Evolutionary conservation across 2,888 invertebrate genomes (phyloP).

Genomic region (Creontiades dilutus): DNA sequence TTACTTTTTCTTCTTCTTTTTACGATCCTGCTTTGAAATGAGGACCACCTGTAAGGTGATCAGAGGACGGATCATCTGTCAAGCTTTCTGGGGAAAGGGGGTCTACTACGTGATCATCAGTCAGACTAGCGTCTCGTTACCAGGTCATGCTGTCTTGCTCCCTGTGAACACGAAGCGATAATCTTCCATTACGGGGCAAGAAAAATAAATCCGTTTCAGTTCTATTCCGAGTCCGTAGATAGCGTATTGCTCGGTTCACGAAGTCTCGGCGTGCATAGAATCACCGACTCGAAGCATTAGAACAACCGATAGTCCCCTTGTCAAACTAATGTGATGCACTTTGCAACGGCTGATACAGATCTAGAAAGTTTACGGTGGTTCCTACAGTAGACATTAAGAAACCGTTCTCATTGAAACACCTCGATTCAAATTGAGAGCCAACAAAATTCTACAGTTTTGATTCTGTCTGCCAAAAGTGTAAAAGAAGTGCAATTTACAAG

Average conservation of each 20-base stretch:
- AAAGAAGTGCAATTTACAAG: no score
- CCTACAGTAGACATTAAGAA: no score
- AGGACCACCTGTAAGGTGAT: constrained; percentile 30
- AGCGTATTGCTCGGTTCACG: not conserved
- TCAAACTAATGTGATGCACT: no score
- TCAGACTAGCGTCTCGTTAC: constrained; percentile 31
- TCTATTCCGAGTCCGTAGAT: not conserved
- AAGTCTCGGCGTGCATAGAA: no score
- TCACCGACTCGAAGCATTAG: no score
- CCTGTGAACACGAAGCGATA: not conserved
- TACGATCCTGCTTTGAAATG: not conserved
- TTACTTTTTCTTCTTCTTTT: not conserved
- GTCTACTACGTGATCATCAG: constrained; percentile 11
- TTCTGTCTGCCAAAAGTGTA: no score
- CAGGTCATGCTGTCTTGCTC: constrained; percentile 14
- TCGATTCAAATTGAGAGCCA: no score
- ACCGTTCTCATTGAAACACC: no score
- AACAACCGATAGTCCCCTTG: no score
- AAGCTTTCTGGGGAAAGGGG: not conserved
- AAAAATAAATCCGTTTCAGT: not conserved
- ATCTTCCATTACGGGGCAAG: not conserved
- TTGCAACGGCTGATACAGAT: no score
- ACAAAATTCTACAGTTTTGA: no score
- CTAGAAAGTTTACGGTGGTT: no score
- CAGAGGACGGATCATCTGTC: constrained; percentile 23